Percentiles rank a stretch among this genome's conserved stretches.
These are phyloP conservation scores for Synanthedon formicaeformis DNA, from an alignment of 2,888 invertebrate genomes.

Conservation along the genomic window DNA sequence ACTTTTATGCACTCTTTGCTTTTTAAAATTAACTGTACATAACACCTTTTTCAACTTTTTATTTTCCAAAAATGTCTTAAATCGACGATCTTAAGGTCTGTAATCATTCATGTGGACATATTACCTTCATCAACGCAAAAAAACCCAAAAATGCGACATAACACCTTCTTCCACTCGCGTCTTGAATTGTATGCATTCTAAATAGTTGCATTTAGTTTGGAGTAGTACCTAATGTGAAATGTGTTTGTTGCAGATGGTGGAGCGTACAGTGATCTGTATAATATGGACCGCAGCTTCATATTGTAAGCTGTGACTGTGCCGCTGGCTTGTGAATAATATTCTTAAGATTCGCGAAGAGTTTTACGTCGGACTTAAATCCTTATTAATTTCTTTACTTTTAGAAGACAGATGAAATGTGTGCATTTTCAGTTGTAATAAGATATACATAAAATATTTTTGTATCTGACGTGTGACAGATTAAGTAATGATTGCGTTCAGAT, in stretches of 20 bases:
- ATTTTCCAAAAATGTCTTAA: too few relatives aligned
- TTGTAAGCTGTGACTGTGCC: constrained; percentile 37
- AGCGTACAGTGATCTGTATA: constrained; percentile 38
- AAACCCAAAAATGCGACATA: too few relatives aligned
- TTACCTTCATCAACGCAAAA: too few relatives aligned
- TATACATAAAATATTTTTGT: constrained; percentile 56
- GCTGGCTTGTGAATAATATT: constrained; percentile 55
- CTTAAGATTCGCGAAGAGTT: constrained; percentile 35
- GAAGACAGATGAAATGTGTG: constrained; percentile 52
- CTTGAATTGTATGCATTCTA: too few relatives aligned
- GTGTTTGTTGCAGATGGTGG: not conserved
- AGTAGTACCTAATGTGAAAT: too few relatives aligned
- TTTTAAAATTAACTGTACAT: too few relatives aligned
- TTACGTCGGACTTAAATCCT: constrained; percentile 30
- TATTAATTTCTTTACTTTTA: constrained; percentile 44
- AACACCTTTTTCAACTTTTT: too few relatives aligned
- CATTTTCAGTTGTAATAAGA: constrained; percentile 59
- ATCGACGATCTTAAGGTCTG: too few relatives aligned
- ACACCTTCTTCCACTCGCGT: too few relatives aligned
- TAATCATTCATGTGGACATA: too few relatives aligned
- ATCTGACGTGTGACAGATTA: constrained; percentile 48
- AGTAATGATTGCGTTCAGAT: constrained; percentile 54
- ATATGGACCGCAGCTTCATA: constrained; percentile 43
- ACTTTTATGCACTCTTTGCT: too few relatives aligned
- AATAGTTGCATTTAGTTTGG: too few relatives aligned